phyloP scores from a whole-genome alignment of 2,888 invertebrate species.

The Cephus nigrinus region DNA sequence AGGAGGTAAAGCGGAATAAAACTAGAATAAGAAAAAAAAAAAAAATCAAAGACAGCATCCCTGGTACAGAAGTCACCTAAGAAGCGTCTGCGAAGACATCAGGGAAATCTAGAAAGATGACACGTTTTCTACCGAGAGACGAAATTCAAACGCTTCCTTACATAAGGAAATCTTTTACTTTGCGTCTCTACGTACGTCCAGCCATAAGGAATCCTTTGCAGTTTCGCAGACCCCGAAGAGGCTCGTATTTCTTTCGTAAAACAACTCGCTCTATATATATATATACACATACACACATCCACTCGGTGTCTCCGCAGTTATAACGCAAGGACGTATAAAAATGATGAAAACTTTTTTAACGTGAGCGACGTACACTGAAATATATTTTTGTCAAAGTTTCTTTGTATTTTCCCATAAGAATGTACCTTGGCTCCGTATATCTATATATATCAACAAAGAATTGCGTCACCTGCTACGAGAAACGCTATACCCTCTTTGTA shows the following conservation, averaged over 20 bases:
- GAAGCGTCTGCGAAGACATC: conserved; percentile 32
- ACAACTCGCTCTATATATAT: no score
- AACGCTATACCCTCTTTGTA: not conserved
- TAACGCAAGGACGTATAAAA: no score
- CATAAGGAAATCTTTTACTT: not conserved
- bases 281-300: no score
- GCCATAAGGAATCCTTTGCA: not conserved
- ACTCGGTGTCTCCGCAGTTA: no score
- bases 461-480: not conserved
- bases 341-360: no score
- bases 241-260: not conserved
- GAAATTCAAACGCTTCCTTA: not conserved
- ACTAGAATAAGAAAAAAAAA: conserved; percentile 9
- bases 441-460: not conserved
- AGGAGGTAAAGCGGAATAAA: no score
- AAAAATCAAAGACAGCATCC: conserved; percentile 17
- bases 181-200: no score
- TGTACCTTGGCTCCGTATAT: no score
- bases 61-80: conserved; percentile 21
- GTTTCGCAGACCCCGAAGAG: not conserved
- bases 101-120: conserved; percentile 50
- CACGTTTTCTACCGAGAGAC: not conserved
- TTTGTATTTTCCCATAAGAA: no score
- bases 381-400: no score
- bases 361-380: no score